Evolutionary conservation across 2,888 invertebrate species (phyloP).

Genomic region (Drosophila tanythrix): DNA sequence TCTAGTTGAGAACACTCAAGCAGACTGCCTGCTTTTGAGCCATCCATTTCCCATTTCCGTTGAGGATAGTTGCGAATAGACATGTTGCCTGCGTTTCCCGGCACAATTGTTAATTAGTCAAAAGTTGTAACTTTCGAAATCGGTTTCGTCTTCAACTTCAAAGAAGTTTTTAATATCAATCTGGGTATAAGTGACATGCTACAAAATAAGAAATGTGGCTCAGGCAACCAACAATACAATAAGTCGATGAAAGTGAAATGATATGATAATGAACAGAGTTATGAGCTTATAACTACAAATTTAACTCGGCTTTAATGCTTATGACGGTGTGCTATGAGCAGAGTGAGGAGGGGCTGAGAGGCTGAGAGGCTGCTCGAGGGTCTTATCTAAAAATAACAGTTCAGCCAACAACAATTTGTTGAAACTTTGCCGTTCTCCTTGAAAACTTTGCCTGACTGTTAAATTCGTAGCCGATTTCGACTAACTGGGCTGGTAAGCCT

Average conservation of each 20-base stretch:
- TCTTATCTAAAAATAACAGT: conserved; percentile 68
- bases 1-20: conserved; percentile 36
- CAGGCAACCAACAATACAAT: not conserved
- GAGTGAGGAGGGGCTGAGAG: conserved; percentile 4
- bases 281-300: conserved; percentile 34
- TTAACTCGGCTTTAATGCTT: conserved; percentile 30
- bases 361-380: conserved; percentile 12
- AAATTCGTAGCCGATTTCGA: conserved; percentile 45
- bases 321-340: not conserved
- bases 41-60: conserved; percentile 17
- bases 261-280: conserved; percentile 11
- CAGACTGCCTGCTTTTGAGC: conserved; percentile 23
- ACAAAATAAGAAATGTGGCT: not conserved
- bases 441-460: conserved; percentile 61
- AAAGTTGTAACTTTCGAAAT: conserved; percentile 15
- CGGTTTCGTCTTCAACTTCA: conserved; percentile 14
- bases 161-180: conserved; percentile 29
- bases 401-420: conserved; percentile 46
- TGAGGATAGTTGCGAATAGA: conserved; percentile 9
- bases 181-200: conserved; percentile 1
- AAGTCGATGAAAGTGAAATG: conserved; percentile 10
- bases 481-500: conserved; percentile 40
- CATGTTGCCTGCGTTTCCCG: conserved; percentile 16
- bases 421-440: conserved; percentile 49
- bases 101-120: conserved; percentile 37